Evolutionary conservation across 2,797 vertebrate species (phyloP).

Genomic region (Vireo griseus): DNA sequence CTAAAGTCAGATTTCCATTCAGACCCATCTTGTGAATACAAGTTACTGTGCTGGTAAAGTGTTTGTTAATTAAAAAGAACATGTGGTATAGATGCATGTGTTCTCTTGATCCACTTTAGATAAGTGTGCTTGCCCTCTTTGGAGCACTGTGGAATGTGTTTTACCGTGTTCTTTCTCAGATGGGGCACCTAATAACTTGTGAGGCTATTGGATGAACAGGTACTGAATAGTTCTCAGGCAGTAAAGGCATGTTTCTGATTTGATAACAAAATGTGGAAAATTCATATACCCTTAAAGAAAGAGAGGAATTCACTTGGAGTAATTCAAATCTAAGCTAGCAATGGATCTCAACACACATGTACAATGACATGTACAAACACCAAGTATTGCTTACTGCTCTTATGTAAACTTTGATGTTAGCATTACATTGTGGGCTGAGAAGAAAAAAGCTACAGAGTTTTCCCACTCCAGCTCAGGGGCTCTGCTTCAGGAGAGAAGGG

Average conservation of each 20-base stretch:
- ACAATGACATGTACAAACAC: neutral
- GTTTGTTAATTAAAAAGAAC: conserved; percentile 63
- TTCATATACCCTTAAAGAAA: neutral
- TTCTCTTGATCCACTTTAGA: conserved; percentile 62
- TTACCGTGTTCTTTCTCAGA: neutral
- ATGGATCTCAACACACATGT: neutral
- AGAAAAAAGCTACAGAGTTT: neutral
- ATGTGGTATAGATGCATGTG: neutral
- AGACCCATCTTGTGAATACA: conserved; percentile 64
- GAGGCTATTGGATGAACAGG: neutral
- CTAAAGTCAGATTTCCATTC: conserved; percentile 61
- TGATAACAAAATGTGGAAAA: neutral
- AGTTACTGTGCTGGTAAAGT: conserved; percentile 63
- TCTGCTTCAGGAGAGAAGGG: neutral
- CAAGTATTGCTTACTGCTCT: neutral
- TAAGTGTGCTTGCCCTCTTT: conserved; percentile 25
- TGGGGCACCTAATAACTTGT: neutral
- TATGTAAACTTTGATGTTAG: neutral
- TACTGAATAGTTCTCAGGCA: neutral
- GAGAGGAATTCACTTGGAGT: neutral
- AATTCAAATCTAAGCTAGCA: neutral
- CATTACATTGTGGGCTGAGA: neutral
- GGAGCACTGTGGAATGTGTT: neutral
- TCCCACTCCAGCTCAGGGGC: neutral
- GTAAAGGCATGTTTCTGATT: neutral